Conservation (phyloP, 2,113 vertebrate species). For the Zosterops pallidus region DNA sequence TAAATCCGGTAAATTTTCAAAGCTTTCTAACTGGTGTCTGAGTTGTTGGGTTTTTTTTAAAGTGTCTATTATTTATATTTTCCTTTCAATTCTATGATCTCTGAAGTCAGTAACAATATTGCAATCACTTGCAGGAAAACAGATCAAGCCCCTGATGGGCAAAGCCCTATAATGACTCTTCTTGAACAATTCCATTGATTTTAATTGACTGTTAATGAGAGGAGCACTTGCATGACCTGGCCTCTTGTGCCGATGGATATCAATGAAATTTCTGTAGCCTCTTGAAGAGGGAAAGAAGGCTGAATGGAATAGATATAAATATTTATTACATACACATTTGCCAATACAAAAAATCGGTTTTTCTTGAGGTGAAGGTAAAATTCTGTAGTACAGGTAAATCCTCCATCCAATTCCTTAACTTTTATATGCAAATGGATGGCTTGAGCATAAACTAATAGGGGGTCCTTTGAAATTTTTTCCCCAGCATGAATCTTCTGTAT, state of each 20-base stretch:
- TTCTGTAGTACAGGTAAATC: background rate
- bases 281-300: background rate
- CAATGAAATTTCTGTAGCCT: background rate
- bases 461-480: background rate
- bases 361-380: background rate
- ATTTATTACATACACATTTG: background rate
- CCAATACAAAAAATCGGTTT: background rate
- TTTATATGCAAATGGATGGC: background rate
- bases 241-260: background rate
- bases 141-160: background rate
- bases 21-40: background rate
- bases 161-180: background rate
- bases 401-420: background rate
- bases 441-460: background rate
- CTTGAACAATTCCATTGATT: constrained; percentile 14
- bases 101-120: background rate
- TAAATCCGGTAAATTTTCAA: background rate
- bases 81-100: background rate
- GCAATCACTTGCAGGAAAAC: constrained; percentile 14
- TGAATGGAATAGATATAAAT: background rate
- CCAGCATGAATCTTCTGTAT: background rate
- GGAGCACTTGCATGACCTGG: background rate
- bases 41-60: background rate
- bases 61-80: background rate
- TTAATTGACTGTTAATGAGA: constrained; percentile 40